Evolutionary conservation across 2,113 vertebrate genomes (phyloP).

Genomic region (Vulpes ferrilata): DNA sequence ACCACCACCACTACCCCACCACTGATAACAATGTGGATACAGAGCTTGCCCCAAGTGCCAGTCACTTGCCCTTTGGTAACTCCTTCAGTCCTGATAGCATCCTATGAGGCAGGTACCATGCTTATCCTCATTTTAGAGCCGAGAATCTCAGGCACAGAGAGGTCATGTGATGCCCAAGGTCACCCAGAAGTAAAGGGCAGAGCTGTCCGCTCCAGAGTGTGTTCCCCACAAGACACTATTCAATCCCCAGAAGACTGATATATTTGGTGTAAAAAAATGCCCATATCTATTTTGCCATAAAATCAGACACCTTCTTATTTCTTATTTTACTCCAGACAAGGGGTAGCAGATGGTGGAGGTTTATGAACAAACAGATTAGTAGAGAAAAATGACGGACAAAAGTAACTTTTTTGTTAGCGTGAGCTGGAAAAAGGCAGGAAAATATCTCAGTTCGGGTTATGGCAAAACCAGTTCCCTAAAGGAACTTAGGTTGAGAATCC

Average conservation of each 20-base stretch:
- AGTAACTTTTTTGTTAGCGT: not conserved
- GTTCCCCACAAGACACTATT: not conserved
- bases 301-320: not conserved
- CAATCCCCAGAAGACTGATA: not conserved
- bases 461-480: not conserved
- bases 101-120: not conserved
- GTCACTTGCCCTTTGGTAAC: too few species aligned
- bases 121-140: not conserved
- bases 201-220: not conserved
- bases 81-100: not conserved
- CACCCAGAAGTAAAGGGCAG: not conserved
- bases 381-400: constrained; percentile 36
- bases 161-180: not conserved
- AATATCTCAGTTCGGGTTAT: not conserved
- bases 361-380: not conserved
- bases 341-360: not conserved
- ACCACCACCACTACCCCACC: too few species aligned
- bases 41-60: fast-evolving
- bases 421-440: not conserved
- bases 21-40: fast-evolving
- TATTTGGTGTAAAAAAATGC: not conserved
- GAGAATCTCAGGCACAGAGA: not conserved
- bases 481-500: not conserved
- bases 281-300: not conserved
- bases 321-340: constrained; percentile 43